Evolutionary conservation across 2,888 invertebrate genomes (phyloP).

Genomic region (Oligia fasciuncula): DNA sequence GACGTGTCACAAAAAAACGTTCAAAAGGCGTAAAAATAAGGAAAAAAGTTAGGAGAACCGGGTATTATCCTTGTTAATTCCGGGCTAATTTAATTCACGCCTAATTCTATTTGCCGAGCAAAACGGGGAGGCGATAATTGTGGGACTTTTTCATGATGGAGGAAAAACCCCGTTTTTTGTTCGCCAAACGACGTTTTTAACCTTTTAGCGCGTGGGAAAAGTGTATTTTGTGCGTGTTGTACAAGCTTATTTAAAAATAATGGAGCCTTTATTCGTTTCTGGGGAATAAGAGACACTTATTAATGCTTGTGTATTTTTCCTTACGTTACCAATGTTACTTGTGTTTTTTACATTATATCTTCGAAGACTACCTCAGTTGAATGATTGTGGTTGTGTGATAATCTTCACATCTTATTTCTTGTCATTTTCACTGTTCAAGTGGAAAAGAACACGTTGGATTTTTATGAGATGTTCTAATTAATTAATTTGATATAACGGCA

Average conservation of each 20-base stretch:
- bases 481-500: neutral
- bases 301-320: constrained; percentile 23
- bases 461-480: neutral
- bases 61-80: constrained; percentile 89
- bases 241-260: constrained; percentile 61
- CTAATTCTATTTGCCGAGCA: constrained; percentile 89
- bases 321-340: constrained; percentile 17
- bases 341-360: neutral
- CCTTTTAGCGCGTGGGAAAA: constrained; percentile 80
- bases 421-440: neutral
- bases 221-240: constrained; percentile 64
- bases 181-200: constrained; percentile 70
- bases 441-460: neutral
- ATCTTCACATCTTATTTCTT: neutral
- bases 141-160: constrained; percentile 83
- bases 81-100: constrained; percentile 89
- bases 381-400: neutral
- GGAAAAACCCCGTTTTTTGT: constrained; percentile 79
- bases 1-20: constrained; percentile 77
- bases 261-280: constrained; percentile 52
- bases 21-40: constrained; percentile 82
- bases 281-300: constrained; percentile 17
- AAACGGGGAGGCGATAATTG: constrained; percentile 89
- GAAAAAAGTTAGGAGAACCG: constrained; percentile 83
- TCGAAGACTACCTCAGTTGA: neutral